Base-by-base conservation (phyloP, 2,797 vertebrate genomes). In the Choloepus didactylus region DNA sequence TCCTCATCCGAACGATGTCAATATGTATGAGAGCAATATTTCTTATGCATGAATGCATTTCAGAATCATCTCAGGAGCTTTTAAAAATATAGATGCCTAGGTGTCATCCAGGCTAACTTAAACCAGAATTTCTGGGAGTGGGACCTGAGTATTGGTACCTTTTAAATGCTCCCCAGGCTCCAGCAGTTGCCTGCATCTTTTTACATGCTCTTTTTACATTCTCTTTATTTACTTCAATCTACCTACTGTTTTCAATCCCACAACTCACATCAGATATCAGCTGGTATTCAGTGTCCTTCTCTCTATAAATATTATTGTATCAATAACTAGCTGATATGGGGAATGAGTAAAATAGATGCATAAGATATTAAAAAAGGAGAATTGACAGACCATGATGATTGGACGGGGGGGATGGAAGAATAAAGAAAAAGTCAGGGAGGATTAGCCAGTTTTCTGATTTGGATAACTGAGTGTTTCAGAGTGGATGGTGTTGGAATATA, bases 41-140 rank as follows among this genome's bases (percentile, higher is more conserved):
- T 46, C 66, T 89, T n/a, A 67, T n/a, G 31, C 16, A 10, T 88
- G 82, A 51, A 4, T 72, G 3, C 10, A 75, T 7, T 41, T 23
- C 35, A 81, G 72, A 77, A 88, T 75, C 46, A 67, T 81, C 54
- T 95, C 35, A 31, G 76, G 44, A 56, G 41, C 16, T 69, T 96
- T 85, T 27, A 35, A 54, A 79, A 91, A 66, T 87, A 46, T 54
- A 18, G 56, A 21, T 70, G 51, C 6, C 8, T 38, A 12, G 54
- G 19, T 64, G n/a, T 8, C 41, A 64, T 77, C 67, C 79, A 87
- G 75, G 54, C 23, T 77, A 83, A 66, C 9, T 41, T 73, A 84
- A 91, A 64, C 81, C 41, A 69, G 49, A 49, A 79, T 69, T 83
- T 60, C 44, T 35, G 56, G 76, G 44, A 38, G 0, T 25, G 1